A percentile compares a stretch with the other conserved stretches of the same genome.
phyloP scores from a whole-genome alignment of 2,113 vertebrate species.

The Lucifuga dentata region DNA sequence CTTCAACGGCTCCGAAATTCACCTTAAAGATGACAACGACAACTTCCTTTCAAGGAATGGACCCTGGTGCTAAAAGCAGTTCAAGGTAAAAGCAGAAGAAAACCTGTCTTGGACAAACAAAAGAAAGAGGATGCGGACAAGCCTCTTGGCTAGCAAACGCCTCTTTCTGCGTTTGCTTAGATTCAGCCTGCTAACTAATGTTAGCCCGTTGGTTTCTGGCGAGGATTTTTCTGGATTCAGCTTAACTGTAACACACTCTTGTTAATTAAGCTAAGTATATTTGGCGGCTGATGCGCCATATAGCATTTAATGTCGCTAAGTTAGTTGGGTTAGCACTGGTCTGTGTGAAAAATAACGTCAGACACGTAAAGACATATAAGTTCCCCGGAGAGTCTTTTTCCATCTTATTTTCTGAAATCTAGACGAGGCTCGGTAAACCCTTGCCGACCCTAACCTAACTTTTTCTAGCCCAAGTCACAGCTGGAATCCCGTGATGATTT shows the following conservation, averaged over 20 bases:
- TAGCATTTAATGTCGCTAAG: constrained; percentile 34
- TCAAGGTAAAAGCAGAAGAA: constrained; percentile 87
- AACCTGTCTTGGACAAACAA: constrained; percentile 75
- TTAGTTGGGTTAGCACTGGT: constrained; percentile 26
- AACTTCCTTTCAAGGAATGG: constrained; percentile 92
- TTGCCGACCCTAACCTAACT: constrained; percentile 40
- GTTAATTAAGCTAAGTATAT: constrained; percentile 75
- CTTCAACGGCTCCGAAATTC: constrained; percentile 35
- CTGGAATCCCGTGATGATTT: background rate
- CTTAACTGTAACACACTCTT: constrained; percentile 64
- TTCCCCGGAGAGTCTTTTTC: background rate
- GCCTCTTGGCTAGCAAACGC: constrained; percentile 50
- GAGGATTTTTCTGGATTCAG: constrained; percentile 60
- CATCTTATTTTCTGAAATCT: background rate
- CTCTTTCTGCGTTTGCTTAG: constrained; percentile 25
- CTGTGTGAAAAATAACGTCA: background rate
- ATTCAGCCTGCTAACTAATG: constrained; percentile 4
- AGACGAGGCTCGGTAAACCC: background rate
- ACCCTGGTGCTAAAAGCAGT: constrained; percentile 93
- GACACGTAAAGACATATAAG: background rate
- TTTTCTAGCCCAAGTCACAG: constrained; percentile 16
- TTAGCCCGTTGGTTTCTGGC: constrained; percentile 26
- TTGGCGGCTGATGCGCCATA: constrained; percentile 39
- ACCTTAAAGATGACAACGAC: constrained; percentile 92
- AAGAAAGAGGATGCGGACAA: constrained; percentile 79